phyloP scores from a whole-genome alignment of 1,140 invertebrate genomes.

The Brachionus manjavacas region DNA sequence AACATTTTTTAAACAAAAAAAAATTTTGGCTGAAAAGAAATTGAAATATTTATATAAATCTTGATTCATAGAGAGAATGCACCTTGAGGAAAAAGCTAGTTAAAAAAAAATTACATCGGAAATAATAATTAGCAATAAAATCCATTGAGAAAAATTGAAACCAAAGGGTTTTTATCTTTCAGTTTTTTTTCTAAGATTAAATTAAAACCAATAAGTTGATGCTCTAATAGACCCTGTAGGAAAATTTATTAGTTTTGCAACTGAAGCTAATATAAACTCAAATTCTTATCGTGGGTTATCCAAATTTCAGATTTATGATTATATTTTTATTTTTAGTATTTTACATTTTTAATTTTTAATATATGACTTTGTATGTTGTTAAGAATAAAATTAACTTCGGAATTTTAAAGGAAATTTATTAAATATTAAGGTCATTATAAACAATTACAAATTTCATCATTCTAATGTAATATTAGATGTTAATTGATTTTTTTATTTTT shows the following conservation, averaged over 20 bases:
- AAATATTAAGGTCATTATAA: neutral
- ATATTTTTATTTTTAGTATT: neutral
- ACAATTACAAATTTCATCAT: neutral
- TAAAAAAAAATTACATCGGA: neutral
- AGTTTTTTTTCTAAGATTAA: neutral
- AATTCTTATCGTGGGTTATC: neutral
- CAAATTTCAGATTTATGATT: neutral
- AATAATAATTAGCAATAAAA: neutral
- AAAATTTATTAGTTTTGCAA: neutral
- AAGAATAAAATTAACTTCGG: neutral
- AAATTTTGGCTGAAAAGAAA: neutral
- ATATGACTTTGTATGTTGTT: neutral
- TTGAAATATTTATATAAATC: neutral
- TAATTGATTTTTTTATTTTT: neutral
- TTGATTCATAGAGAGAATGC: neutral
- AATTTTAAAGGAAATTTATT: neutral
- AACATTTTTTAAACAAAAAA: neutral
- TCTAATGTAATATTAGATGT: too few relatives aligned
- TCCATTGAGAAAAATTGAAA: neutral
- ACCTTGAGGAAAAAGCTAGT: neutral
- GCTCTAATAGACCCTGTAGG: neutral
- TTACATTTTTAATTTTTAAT: neutral
- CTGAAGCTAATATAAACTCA: neutral
- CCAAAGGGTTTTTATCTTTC: neutral
- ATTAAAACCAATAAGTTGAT: neutral